Evolutionary conservation across 1,140 invertebrate species (phyloP), one percentile per base, ranked within the genome.

Genomic region (Pinna nobilis): DNA sequence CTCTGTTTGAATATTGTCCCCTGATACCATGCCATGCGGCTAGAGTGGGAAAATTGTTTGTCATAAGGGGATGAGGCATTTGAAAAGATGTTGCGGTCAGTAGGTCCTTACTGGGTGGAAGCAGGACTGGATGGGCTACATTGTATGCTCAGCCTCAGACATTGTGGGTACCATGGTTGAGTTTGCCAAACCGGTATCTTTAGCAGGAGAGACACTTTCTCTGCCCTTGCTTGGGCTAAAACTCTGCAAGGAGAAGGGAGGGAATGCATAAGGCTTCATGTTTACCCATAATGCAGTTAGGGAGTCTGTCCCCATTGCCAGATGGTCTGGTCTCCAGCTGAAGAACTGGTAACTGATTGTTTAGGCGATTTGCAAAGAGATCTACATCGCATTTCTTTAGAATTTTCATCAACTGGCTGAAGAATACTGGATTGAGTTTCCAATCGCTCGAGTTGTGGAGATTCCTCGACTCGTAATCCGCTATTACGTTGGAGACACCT

Each of bases 221-320:
- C 74, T 35, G 61, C 18, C 39, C 49, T 41, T 20, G 78, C 49
- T 50, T 82, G 78, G 44, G 63, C 23, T 13, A 80, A 30, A 18
- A 63, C 35, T 47, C 50, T 28, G 64, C 33, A 78, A 33, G 57
- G 64, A 75, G 70, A 82, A 82, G 64, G 78, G 80, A 3, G 69
- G 63, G 59, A 82, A 78, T 30, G 64, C 37, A 72, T 82, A 82
- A 35, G 30, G 30, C 28, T 60, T 33, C 15, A 28, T 15, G 23
- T 55, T 68, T 28, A 15, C 5, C 71, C 71, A 68, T 23, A 20
- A 55, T 41, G 63, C 44, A 41, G 47, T 32, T 39, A 74, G 53
- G 6, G 71, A 55, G 53, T 74, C 71, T 33, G 59, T 67, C 28
- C 20, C 32, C 15, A 59, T 33, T 41, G 71, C 64, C n/a, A 41